Conservation (phyloP, 2,888 invertebrate genomes). For the Leptura quadrifasciata region DNA sequence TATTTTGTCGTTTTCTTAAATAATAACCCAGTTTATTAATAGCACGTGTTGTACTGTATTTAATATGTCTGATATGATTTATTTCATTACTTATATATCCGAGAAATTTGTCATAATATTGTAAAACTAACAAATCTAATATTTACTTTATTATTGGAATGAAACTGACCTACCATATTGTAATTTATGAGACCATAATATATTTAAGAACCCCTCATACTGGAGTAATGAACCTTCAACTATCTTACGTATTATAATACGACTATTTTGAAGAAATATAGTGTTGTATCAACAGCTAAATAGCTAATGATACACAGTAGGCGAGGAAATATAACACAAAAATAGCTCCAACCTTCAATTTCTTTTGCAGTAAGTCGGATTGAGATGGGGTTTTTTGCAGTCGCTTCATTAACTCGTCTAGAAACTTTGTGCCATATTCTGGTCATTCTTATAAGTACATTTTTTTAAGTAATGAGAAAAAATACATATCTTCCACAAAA, state of each 20-base stretch:
- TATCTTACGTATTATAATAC: neutral
- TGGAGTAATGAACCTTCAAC: neutral
- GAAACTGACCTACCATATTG: slow-evolving; percentile 34
- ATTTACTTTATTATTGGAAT: slow-evolving; percentile 3
- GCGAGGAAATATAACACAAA: too few species aligned
- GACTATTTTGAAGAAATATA: neutral
- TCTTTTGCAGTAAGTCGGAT: too few species aligned
- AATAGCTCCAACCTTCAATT: too few species aligned
- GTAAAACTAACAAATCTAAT: slow-evolving; percentile 16
- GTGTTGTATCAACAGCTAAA: neutral
- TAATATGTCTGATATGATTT: slow-evolving; percentile 38
- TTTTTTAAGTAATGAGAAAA: too few species aligned
- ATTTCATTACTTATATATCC: slow-evolving; percentile 17
- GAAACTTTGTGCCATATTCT: too few species aligned
- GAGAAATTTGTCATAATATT: slow-evolving; percentile 38
- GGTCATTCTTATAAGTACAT: too few species aligned
- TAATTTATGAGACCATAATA: slow-evolving; percentile 33
- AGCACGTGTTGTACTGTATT: slow-evolving; percentile 48
- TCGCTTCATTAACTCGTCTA: too few species aligned
- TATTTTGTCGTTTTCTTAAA: slow-evolving; percentile 49
- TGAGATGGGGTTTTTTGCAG: too few species aligned
- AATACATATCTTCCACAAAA: too few species aligned
- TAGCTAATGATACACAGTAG: too few species aligned
- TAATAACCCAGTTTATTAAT: slow-evolving; percentile 49
- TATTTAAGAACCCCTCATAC: neutral